Base-by-base conservation (phyloP, 64 coral and sea anemone genomes). In the Cladopsammia gracilis region DNA sequence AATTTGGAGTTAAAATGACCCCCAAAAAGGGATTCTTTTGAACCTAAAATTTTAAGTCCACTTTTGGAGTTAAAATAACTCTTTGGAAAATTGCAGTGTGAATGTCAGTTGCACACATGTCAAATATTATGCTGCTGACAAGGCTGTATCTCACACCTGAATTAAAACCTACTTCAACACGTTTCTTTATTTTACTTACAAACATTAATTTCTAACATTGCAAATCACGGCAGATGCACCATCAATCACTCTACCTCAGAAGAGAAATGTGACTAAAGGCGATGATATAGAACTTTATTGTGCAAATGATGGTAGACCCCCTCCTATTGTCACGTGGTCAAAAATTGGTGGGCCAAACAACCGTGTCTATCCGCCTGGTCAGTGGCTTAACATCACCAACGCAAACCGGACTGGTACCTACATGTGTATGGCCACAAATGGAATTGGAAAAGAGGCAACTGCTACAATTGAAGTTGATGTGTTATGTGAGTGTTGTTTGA, bases 191-290 rank as follows among this genome's bases (percentile, higher is more conserved):
- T n/a, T n/a, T n/a, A n/a, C n/a, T n/a, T n/a, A n/a, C n/a, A n/a
- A n/a, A n/a, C n/a, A n/a, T n/a, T n/a, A n/a, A n/a, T n/a, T n/a
- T n/a, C n/a, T n/a, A n/a, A n/a, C n/a, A n/a, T n/a, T n/a, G n/a
- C n/a, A 54, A 54, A 54, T 54, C 52, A 54, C 11, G 6, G 52
- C 25, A 80, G 77, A 80, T 43, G 54, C 53, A 80, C 77, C 77
- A 5, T 59, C 56, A 1, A 80, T 80, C 77, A 60, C 23, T 61
- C 14, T 11, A 80, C 12, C 24, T 56, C 25, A 53, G 11, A 61
- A 58, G 25, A 7, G 24, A 20, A 61, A 80, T 15, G 25, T 80
- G 12, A 80, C 77, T 43, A 54, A 80, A 80, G 77, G 77, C 57
- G 56, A 42, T 23, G 56, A 80, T 22, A 14, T 61, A 13, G 14